Evolutionary conservation across 2,797 vertebrate genomes (phyloP).

Genomic region (Odontamblyopus lacepedii): DNA sequence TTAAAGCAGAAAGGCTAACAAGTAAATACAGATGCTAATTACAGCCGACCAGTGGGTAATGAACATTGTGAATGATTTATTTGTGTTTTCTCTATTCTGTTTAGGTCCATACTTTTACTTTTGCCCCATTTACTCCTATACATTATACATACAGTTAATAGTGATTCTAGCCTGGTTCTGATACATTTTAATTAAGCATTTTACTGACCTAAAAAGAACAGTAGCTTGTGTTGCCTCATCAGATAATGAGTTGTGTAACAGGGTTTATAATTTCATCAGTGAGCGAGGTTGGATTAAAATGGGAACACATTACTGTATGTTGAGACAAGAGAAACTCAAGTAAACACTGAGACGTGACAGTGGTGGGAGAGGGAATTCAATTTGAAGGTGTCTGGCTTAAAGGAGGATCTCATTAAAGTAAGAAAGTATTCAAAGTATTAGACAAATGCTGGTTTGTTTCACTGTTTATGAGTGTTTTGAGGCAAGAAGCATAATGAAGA

Average conservation of each 20-base stretch:
- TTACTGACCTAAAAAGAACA: constrained; percentile 18
- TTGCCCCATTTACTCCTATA: constrained; percentile 3
- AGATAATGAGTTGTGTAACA: constrained; percentile 3
- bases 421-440: constrained; percentile 29
- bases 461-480: constrained; percentile 1
- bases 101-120: constrained; percentile 7
- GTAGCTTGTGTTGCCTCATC: constrained; percentile 13
- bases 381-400: constrained; percentile 25
- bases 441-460: constrained; percentile 1
- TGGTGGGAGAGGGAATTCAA: constrained; percentile 13
- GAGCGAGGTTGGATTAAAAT: constrained; percentile 20
- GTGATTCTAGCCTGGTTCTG: constrained; percentile 1
- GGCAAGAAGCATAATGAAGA: background rate
- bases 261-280: constrained; percentile 25
- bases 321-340: constrained; percentile 30
- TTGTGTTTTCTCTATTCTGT: constrained; percentile 20
- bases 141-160: constrained; percentile 7
- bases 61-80: constrained; percentile 35
- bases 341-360: constrained; percentile 18
- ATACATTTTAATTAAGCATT: constrained; percentile 12
- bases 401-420: constrained; percentile 33
- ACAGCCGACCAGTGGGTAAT: constrained; percentile 40
- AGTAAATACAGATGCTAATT: constrained; percentile 36
- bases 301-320: constrained; percentile 22
- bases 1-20: constrained; percentile 38